These are phyloP conservation scores for Pocota personata DNA, from an alignment of 2,888 invertebrate genomes.

Conservation along the genomic window DNA sequence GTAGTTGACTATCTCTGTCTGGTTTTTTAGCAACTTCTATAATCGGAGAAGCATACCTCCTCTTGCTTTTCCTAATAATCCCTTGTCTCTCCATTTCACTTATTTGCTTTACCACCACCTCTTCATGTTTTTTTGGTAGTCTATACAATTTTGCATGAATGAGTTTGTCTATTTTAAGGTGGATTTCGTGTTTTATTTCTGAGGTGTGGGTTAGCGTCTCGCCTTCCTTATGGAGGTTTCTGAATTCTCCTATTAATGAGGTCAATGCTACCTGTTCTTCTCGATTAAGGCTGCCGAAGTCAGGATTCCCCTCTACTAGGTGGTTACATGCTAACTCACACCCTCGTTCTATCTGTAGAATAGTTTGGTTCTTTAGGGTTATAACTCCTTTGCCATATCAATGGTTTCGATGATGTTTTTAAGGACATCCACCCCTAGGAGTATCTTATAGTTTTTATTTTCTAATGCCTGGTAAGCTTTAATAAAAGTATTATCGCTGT, in stretches of 20 bases:
- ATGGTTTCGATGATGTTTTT: too few species aligned
- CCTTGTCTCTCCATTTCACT: too few species aligned
- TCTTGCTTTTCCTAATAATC: too few species aligned
- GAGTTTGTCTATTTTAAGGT: background rate
- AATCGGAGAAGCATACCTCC: too few species aligned
- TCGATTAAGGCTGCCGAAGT: background rate
- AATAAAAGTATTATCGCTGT: conserved; percentile 17
- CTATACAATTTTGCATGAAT: background rate
- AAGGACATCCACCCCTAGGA: too few species aligned
- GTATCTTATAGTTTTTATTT: too few species aligned
- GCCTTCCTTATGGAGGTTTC: background rate
- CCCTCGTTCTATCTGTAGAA: too few species aligned
- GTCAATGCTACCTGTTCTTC: too few species aligned
- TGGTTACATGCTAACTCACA: too few species aligned
- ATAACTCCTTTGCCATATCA: too few species aligned
- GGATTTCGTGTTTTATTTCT: background rate
- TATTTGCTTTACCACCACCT: background rate
- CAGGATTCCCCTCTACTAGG: background rate
- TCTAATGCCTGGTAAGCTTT: background rate
- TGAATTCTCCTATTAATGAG: background rate
- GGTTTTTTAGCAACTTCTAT: too few species aligned
- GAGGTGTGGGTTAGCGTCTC: background rate
- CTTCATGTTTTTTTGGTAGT: background rate
- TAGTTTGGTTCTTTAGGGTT: background rate
- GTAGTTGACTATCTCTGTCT: too few species aligned